Base-by-base conservation (phyloP, 1,140 invertebrate species). In the Cotesia typhae region DNA sequence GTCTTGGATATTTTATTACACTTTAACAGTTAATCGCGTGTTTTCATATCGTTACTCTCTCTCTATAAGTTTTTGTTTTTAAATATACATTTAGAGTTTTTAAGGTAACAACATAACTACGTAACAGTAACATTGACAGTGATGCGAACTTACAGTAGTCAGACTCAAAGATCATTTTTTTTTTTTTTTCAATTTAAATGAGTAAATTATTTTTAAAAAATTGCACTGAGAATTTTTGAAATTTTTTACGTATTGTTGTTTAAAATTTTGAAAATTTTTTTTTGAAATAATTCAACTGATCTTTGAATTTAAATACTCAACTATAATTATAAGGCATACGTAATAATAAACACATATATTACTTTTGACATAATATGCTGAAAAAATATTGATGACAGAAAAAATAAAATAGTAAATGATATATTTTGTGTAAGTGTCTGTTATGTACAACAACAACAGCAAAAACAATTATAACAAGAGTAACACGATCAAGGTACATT, bases 101-200 rank as follows among this genome's bases (percentile, higher is more conserved):
- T 28, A 28, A 28, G 28, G 28, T 28, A 28, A 28, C 28, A 28
- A 28, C 28, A 3, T 28, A 28, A 61, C 74, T 75, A 75, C 74
- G 68, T 68, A 75, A 67, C 70, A 75, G 65, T 71, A 74, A 74
- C 74, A 75, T 70, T 64, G 74, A 68, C 71, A 73, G 67, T 70
- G 70, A 73, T 74, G 65, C 73, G 70, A 74, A 55, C 51, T 17
- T 2, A 28, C n/a, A 36, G 38, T 55, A 61, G 55, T 38, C 57
- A 69, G 4, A 68, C 70, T 74, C 36, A 70, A 55, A n/a, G 38
- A 28, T 67, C 35, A 14, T 7, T 3, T 12, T 57, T 57, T 57
- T n/a, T 55, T 55, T 55, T 20, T 20, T 28, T 60, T 60, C 0
- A 37, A 0, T 38, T 37, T n/a, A 2, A 28, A 28, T 28, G 28